Conservation (phyloP, 2,113 vertebrate species). For the Megaceryle torquata region DNA sequence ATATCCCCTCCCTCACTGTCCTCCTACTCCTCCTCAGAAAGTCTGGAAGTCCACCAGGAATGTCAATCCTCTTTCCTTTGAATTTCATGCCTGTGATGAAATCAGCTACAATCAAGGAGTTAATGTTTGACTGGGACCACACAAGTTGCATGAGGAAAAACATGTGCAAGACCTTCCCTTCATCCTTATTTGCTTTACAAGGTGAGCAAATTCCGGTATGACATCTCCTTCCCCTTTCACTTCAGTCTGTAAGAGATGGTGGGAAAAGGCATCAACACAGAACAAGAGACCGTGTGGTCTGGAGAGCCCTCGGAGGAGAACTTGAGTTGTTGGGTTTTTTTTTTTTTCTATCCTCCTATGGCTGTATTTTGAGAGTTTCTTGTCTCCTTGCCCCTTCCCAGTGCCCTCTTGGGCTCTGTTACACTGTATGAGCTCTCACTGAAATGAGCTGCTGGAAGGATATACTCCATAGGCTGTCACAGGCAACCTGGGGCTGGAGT, state of each 20-base stretch:
- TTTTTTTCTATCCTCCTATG: background rate
- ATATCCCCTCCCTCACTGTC: background rate
- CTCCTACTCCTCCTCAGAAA: background rate
- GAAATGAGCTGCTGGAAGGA: background rate
- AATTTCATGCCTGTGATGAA: constrained; percentile 62
- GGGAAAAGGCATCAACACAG: background rate
- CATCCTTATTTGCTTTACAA: constrained; percentile 23
- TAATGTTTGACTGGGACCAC: constrained; percentile 67
- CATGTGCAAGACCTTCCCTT: background rate
- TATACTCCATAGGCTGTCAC: background rate
- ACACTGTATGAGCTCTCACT: background rate
- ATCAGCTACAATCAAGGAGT: constrained; percentile 20
- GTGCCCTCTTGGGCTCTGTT: background rate
- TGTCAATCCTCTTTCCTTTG: constrained; percentile 19
- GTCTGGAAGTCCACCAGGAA: constrained; percentile 4
- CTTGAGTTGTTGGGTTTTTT: background rate
- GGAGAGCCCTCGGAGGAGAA: background rate
- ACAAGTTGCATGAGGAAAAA: background rate
- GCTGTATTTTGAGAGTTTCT: background rate
- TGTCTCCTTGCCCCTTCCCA: background rate
- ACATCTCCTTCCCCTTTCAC: background rate
- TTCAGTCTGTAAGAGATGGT: background rate
- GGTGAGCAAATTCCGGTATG: background rate
- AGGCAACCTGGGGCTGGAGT: background rate
- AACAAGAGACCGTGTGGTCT: background rate